These are phyloP conservation scores for Theristicus caerulescens DNA, from an alignment of 2,113 vertebrate species.

Conservation along the genomic window DNA sequence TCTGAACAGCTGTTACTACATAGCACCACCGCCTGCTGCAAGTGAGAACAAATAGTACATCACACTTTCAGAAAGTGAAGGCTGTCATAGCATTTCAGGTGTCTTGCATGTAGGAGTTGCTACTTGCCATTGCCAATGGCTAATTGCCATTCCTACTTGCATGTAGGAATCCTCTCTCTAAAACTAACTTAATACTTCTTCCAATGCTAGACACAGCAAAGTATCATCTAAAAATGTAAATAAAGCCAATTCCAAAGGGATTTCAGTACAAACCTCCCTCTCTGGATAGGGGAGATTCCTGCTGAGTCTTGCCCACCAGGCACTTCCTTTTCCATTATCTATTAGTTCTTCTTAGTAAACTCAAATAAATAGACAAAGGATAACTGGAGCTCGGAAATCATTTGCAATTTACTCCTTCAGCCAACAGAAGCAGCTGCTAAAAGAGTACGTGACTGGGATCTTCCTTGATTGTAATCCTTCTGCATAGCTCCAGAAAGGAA, in stretches of 20 bases:
- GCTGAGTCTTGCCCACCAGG: not conserved
- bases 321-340: not conserved
- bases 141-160: not conserved
- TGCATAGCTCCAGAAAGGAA: not conserved
- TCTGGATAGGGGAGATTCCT: not conserved
- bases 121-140: not conserved
- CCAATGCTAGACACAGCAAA: not conserved
- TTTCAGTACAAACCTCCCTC: not conserved
- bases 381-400: not conserved
- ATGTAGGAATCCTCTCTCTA: not conserved
- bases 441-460: not conserved
- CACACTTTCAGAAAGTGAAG: not conserved
- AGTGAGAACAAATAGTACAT: not conserved
- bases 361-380: not conserved
- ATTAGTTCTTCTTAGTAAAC: not conserved
- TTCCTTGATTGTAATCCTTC: not conserved
- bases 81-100: not conserved
- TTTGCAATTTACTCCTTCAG: not conserved
- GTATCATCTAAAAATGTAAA: not conserved
- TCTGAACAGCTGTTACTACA: not conserved
- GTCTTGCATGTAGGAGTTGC: not conserved
- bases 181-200: not conserved
- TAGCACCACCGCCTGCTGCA: not conserved
- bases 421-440: not conserved
- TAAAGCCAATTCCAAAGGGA: not conserved